A percentile compares a stretch with the other conserved stretches of the same genome.
Evolutionary conservation across 2,888 invertebrate genomes (phyloP).

Genomic region (Margaritifera margaritifera): DNA sequence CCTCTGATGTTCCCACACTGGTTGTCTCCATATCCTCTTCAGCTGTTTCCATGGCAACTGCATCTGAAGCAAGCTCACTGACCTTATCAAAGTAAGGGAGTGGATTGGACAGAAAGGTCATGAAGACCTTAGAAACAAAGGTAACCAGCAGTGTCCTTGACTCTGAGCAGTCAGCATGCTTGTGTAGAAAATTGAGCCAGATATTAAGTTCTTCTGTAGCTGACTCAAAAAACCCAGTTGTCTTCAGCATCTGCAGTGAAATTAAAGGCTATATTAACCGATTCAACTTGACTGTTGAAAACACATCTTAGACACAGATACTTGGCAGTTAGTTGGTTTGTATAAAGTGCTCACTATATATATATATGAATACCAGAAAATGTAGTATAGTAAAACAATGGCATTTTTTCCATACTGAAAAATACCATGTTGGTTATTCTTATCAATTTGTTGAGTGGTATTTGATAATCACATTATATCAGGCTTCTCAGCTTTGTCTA

Average conservation of each 20-base stretch:
- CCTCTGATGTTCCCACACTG: conserved; percentile 22
- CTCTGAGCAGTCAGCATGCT: not conserved
- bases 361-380: too few species aligned
- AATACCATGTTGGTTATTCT: too few species aligned
- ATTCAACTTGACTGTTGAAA: not conserved
- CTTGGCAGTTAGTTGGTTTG: too few species aligned
- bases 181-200: conserved; percentile 43
- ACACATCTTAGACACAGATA: too few species aligned
- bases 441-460: too few species aligned
- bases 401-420: too few species aligned
- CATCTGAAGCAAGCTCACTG: conserved; percentile 36
- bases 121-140: conserved; percentile 43
- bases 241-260: conserved; percentile 40
- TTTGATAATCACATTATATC: too few species aligned
- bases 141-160: conserved; percentile 24
- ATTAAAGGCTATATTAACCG: not conserved
- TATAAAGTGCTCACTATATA: too few species aligned
- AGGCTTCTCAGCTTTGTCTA: too few species aligned
- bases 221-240: conserved; percentile 52
- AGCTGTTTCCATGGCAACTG: conserved; percentile 20
- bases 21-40: conserved; percentile 11
- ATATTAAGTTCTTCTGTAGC: conserved; percentile 43
- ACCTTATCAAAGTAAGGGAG: conserved; percentile 53
- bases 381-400: too few species aligned
- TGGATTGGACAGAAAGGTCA: conserved; percentile 53